Evolutionary conservation across 2,113 vertebrate species (phyloP).

Genomic region (Macrotis lagotis): DNA sequence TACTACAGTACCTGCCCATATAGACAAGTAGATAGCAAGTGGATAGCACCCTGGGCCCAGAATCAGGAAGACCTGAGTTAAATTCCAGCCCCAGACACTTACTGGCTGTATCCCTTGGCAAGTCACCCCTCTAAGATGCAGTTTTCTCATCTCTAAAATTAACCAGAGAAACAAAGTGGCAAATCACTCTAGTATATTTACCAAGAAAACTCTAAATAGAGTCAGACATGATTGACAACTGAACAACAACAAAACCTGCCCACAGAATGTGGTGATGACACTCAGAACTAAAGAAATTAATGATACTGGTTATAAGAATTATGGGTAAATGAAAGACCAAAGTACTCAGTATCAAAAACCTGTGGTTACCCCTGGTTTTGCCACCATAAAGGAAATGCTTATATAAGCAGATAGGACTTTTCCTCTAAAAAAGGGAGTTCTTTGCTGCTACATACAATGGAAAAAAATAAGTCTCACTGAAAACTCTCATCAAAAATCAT

Average conservation of each 20-base stretch:
- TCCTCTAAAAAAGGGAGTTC: background rate
- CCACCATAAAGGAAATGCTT: background rate
- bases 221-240: background rate
- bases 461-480: slow-evolving; percentile 14
- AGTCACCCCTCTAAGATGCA: background rate
- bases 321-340: background rate
- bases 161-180: background rate
- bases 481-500: background rate
- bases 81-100: background rate
- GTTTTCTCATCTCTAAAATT: background rate
- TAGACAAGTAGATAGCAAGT: background rate
- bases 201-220: background rate
- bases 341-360: background rate
- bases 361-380: background rate
- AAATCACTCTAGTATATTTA: background rate
- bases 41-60: background rate
- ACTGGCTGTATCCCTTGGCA: background rate
- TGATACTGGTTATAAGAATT: background rate
- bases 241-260: background rate
- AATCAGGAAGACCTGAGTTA: background rate
- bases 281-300: background rate
- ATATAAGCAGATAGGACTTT: slow-evolving; percentile 25
- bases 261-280: background rate
- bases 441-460: background rate
- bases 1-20: background rate